These are phyloP conservation scores for Tapirus indicus DNA, from an alignment of 2,797 vertebrate genomes.

Conservation along the genomic window DNA sequence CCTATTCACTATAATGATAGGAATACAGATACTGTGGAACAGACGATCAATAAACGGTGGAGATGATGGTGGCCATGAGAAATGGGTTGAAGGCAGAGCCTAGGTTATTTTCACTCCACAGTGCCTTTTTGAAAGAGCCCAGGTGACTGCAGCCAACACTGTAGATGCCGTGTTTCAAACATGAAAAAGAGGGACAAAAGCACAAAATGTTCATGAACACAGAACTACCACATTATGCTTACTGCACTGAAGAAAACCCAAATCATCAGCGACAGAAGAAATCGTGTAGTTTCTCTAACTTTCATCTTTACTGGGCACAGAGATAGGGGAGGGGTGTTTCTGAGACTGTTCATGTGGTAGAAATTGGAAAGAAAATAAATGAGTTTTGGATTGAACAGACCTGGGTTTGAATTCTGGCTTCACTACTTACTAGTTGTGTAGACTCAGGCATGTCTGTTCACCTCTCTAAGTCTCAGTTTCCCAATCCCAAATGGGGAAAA, in stretches of 20 bases:
- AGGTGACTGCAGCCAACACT: background rate
- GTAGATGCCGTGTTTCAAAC: background rate
- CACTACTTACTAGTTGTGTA: background rate
- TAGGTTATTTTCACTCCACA: background rate
- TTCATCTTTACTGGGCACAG: background rate
- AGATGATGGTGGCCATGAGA: background rate
- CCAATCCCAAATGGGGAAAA: background rate
- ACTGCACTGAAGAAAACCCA: background rate
- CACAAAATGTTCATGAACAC: background rate
- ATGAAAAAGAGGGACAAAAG: background rate
- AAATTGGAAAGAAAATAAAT: background rate
- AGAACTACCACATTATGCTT: background rate
- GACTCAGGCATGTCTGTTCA: background rate
- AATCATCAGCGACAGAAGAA: background rate
- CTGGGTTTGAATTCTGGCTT: background rate
- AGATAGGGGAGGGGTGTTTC: background rate
- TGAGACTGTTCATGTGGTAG: background rate
- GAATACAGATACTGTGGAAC: background rate
- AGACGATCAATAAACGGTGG: background rate
- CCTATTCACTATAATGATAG: background rate
- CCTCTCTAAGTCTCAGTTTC: slow-evolving; percentile 2
- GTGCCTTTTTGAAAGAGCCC: background rate
- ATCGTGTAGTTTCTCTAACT: background rate
- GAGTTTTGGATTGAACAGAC: slow-evolving; percentile 7
- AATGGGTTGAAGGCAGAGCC: background rate